Evolutionary conservation across 1,140 invertebrate genomes (phyloP), one percentile per base, ranked within the genome.

Genomic region (Augochlora pura): DNA sequence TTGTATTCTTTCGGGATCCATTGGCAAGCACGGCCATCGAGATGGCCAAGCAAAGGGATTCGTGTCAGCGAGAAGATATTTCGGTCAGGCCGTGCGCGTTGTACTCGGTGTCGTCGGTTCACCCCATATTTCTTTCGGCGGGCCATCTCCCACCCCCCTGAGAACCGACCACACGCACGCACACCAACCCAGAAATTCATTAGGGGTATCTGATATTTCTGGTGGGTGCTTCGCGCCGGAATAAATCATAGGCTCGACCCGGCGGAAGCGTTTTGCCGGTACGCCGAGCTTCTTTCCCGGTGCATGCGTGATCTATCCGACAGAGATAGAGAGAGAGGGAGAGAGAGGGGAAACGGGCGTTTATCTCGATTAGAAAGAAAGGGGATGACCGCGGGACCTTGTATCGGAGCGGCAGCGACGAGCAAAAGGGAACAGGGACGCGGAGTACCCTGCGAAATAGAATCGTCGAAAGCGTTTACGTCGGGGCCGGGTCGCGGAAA

Each of bases 131-230:
- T 75, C 73, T 75, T 75, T 75, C 60, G 12, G n/a, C 21, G 42
- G 10, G 16, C 39, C 14, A 10, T 65, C 38, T 38, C 42, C 6
- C 66, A 46, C 42, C 14, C 23, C 23, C 42, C 67, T 71, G 64
- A 68, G 74, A 67, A 16, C 57, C 32, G 42, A 59, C 54, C 42
- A 69, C 84, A 83, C 82, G 78, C 32, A 77, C 64, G 64, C 87
- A 88, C 87, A 87, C 80, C 81, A 82, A 10, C 9, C 57, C 88
- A 88, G 82, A 90, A 91, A 91, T 91, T 92, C 91, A 92, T 92
- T 92, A 92, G 88, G 88, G 90, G 87, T 92, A 91, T 92, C 91
- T 88, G 91, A 91, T 92, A 91, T 91, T 92, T 91, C 91, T 91
- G 88, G 90, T 91, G 88, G 90, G 81, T 92, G 91, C 85, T 90